Evolutionary conservation across 2,113 vertebrate genomes (phyloP).

Genomic region (Melanostigma gelatinosum): DNA sequence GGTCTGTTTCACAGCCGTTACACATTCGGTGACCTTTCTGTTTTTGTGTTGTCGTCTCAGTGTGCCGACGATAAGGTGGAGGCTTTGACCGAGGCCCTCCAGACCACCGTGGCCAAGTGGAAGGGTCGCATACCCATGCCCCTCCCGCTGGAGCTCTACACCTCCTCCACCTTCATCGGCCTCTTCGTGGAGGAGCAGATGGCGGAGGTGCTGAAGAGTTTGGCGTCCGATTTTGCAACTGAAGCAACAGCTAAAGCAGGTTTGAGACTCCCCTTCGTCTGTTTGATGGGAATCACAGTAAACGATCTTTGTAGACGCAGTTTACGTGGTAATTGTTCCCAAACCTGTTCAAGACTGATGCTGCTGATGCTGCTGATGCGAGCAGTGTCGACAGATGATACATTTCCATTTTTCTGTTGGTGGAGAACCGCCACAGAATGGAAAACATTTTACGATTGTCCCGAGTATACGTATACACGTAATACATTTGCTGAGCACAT

Average conservation of each 20-base stretch:
- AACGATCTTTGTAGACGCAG: neutral
- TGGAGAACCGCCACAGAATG: neutral
- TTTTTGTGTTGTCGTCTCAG: constrained; percentile 86
- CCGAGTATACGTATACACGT: no score
- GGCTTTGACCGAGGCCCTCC: constrained; percentile 90
- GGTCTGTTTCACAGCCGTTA: neutral
- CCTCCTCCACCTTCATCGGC: constrained; percentile 95
- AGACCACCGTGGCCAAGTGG: constrained; percentile 90
- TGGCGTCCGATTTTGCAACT: constrained; percentile 92
- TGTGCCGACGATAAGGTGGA: constrained; percentile 96
- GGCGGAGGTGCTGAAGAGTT: constrained; percentile 94
- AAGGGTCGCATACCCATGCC: constrained; percentile 90
- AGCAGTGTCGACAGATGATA: neutral
- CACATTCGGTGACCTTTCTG: no score
- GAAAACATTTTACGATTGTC: neutral
- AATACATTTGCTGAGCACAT: neutral
- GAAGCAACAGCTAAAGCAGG: constrained; percentile 93
- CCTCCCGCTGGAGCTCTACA: constrained; percentile 94
- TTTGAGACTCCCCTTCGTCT: constrained; percentile 51
- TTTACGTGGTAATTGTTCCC: neutral
- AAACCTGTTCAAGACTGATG: neutral
- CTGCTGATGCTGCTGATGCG: neutral
- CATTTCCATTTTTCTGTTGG: neutral
- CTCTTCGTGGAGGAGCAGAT: constrained; percentile 97
- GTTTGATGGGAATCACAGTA: neutral